Evolutionary conservation across 2,797 vertebrate species (phyloP).

Genomic region (Mycteria americana): DNA sequence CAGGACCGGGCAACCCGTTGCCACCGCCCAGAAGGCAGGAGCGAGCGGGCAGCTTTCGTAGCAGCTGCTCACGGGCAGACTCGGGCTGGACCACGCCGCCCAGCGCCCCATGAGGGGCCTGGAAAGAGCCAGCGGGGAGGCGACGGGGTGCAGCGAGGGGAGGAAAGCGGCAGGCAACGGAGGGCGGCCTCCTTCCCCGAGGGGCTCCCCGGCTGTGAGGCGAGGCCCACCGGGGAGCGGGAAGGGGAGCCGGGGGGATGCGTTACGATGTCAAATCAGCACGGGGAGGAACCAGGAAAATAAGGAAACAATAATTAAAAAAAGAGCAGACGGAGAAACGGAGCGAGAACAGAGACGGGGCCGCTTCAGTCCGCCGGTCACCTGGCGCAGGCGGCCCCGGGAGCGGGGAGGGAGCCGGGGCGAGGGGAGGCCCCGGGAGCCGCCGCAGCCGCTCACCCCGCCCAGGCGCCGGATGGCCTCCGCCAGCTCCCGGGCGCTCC

Average conservation of each 20-base stretch:
- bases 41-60: accelerated
- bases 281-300: background rate
- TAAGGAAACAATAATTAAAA: background rate
- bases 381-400: background rate
- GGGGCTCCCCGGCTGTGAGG: accelerated
- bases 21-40: no score
- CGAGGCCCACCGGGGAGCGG: no score
- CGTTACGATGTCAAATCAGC: accelerated
- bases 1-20: accelerated
- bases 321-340: background rate
- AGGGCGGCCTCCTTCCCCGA: background rate
- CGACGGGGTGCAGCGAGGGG: no score
- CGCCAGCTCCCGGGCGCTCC: conserved; percentile 72
- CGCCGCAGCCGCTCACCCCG: conserved; percentile 77
- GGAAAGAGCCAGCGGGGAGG: background rate
- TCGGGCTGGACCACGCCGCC: background rate
- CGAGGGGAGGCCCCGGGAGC: no score
- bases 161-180: background rate
- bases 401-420: background rate
- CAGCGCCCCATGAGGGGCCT: accelerated
- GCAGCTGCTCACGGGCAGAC: no score
- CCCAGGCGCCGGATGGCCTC: conserved; percentile 78
- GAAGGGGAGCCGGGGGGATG: accelerated
- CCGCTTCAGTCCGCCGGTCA: no score
- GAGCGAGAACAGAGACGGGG: background rate